A percentile compares a stretch with the other conserved stretches of the same genome.
phyloP scores from a whole-genome alignment of 2,888 invertebrate genomes.

The Clunio marinus region DNA sequence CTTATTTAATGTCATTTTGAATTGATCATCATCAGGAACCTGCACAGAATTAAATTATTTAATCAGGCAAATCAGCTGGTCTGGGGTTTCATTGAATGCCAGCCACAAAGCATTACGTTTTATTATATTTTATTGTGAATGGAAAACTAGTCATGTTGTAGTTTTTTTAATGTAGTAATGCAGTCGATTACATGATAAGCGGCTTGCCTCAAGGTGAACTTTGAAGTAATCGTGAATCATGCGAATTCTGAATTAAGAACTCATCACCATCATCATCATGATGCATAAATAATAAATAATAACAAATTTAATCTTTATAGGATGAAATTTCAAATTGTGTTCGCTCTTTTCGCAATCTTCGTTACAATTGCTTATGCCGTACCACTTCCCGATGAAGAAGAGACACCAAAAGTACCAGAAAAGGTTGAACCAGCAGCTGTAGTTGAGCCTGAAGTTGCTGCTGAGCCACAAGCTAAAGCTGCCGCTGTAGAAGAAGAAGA shows the following conservation, averaged over 20 bases:
- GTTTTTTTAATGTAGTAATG: neutral
- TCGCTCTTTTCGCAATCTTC: slow-evolving; percentile 46
- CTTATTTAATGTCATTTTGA: neutral
- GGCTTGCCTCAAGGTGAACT: slow-evolving; percentile 12
- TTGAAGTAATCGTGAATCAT: slow-evolving; percentile 15
- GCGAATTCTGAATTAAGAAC: neutral
- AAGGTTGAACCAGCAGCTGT: slow-evolving; percentile 41
- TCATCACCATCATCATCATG: too few relatives aligned
- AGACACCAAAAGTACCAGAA: slow-evolving; percentile 41
- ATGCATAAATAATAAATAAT: too few relatives aligned
- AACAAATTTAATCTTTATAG: slow-evolving; percentile 41
- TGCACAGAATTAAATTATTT: neutral
- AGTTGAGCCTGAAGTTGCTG: slow-evolving; percentile 37
- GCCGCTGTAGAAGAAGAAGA: slow-evolving; percentile 43
- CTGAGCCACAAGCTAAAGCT: slow-evolving; percentile 42
- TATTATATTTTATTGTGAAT: too few relatives aligned
- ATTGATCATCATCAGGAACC: neutral
- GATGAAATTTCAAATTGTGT: slow-evolving; percentile 47
- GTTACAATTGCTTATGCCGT: slow-evolving; percentile 44
- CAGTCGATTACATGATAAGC: neutral
- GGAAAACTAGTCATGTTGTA: too few relatives aligned
- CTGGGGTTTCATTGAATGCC: neutral
- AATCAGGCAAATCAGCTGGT: slow-evolving; percentile 16
- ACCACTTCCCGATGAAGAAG: slow-evolving; percentile 49
- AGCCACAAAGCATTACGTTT: too few relatives aligned